phyloP scores from a whole-genome alignment of 2,113 vertebrate genomes.

The Gallinago jamesoni region DNA sequence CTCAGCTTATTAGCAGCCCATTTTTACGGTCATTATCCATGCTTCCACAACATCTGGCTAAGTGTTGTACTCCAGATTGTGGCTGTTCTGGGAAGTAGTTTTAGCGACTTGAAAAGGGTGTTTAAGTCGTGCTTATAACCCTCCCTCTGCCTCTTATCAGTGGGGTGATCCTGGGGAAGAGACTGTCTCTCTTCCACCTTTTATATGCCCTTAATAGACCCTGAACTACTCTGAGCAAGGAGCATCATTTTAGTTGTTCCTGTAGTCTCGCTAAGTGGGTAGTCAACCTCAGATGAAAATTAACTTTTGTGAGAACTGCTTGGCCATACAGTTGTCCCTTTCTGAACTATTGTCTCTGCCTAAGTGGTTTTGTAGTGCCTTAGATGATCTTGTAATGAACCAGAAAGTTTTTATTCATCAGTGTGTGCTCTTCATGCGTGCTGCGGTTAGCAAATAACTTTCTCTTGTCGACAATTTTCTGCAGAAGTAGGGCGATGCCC shows the following conservation, averaged over 20 bases:
- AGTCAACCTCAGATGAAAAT: neutral
- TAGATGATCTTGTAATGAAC: constrained; percentile 21
- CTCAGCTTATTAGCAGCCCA: constrained; percentile 58
- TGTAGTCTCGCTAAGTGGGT: neutral
- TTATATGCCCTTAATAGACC: neutral
- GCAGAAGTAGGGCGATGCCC: neutral
- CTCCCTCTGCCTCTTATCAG: neutral
- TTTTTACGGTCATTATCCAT: constrained; percentile 59
- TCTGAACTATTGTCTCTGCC: neutral
- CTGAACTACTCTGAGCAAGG: neutral
- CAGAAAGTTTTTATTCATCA: neutral
- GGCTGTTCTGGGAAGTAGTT: constrained; percentile 50
- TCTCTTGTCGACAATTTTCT: neutral
- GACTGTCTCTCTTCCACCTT: neutral
- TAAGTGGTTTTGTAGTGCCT: neutral
- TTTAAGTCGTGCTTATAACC: constrained; percentile 25
- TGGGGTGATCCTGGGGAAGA: neutral
- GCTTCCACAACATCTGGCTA: constrained; percentile 64
- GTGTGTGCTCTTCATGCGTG: neutral
- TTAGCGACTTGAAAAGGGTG: constrained; percentile 25
- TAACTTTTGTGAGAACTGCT: neutral
- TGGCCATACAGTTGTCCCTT: neutral
- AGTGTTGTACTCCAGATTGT: constrained; percentile 57
- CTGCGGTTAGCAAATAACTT: neutral
- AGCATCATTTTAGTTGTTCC: neutral